Percentiles rank a stretch among this genome's conserved stretches.
Conservation (phyloP, 2,797 vertebrate species). For the Hippoglossus hippoglossus region DNA sequence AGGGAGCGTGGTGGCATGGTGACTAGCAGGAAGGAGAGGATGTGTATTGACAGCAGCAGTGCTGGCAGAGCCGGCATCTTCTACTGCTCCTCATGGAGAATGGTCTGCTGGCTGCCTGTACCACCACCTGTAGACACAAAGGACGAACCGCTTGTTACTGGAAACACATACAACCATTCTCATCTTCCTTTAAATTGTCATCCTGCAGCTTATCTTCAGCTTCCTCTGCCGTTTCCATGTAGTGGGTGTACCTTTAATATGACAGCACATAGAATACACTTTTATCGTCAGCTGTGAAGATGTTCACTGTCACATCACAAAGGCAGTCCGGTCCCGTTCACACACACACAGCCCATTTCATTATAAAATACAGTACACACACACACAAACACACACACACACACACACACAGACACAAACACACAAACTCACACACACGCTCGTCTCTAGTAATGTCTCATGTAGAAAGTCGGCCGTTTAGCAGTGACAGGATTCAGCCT, state of each 20-base stretch:
- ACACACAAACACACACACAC: too few species aligned
- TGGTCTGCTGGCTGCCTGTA: conserved; percentile 91
- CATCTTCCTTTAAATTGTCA: conserved; percentile 39
- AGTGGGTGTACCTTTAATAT: conserved; percentile 36
- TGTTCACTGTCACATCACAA: conserved; percentile 62
- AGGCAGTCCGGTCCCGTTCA: conserved; percentile 44
- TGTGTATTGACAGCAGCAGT: conserved; percentile 93
- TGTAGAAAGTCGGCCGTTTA: conserved; percentile 55
- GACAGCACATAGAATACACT: conserved; percentile 37
- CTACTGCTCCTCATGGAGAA: conserved; percentile 98
- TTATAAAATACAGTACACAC: conserved; percentile 45
- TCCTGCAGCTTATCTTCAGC: conserved; percentile 33
- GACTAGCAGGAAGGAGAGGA: conserved; percentile 85
- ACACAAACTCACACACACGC: conserved; percentile 20
- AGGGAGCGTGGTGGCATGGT: conserved; percentile 83
- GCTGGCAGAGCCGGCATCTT: conserved; percentile 97
- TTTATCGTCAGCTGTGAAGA: conserved; percentile 52
- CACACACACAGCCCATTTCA: conserved; percentile 35
- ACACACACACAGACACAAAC: too few species aligned
- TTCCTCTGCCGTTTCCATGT: conserved; percentile 31
- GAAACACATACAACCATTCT: not conserved
- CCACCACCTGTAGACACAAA: conserved; percentile 85
- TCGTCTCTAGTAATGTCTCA: conserved; percentile 51
- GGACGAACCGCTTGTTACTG: conserved; percentile 37
- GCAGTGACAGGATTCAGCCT: conserved; percentile 65